These are phyloP conservation scores for Idaea dimidiata DNA, from an alignment of 2,888 invertebrate genomes.

Conservation along the genomic window DNA sequence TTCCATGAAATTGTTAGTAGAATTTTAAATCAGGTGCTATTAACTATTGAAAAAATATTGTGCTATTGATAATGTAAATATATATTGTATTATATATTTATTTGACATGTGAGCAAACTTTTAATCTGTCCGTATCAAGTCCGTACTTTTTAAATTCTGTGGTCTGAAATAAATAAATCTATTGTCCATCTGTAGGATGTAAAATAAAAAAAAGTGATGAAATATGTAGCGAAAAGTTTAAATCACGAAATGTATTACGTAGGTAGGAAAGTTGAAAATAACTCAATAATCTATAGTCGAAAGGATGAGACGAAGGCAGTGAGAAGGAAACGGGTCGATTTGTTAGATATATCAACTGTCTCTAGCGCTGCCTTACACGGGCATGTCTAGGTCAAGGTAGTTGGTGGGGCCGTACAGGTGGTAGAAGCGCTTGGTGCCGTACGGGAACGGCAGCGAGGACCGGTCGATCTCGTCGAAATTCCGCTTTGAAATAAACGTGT, in stretches of 20 bases:
- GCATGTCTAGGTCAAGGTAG: constrained; percentile 54
- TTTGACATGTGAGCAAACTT: no score
- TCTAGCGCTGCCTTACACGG: constrained; percentile 46
- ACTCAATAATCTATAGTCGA: not conserved
- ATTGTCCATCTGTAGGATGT: no score
- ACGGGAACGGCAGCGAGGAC: constrained; percentile 71
- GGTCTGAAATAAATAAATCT: no score
- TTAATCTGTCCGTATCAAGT: no score
- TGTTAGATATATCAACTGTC: not conserved
- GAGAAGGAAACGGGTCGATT: not conserved
- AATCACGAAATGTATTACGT: not conserved
- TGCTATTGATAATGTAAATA: no score
- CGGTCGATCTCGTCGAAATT: constrained; percentile 85
- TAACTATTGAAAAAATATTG: no score
- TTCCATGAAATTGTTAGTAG: no score
- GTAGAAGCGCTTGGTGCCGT: constrained; percentile 76
- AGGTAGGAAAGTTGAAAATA: not conserved
- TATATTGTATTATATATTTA: no score
- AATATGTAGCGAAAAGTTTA: no score
- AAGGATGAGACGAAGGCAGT: not conserved
- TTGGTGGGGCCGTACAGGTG: constrained; percentile 79
- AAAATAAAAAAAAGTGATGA: no score
- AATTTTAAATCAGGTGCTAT: no score
- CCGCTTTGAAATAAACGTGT: constrained; percentile 75
- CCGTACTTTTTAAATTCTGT: no score